Evolutionary conservation across 2,113 vertebrate genomes (phyloP), one percentile per base, ranked within the genome.

Genomic region (Chunga burmeisteri): DNA sequence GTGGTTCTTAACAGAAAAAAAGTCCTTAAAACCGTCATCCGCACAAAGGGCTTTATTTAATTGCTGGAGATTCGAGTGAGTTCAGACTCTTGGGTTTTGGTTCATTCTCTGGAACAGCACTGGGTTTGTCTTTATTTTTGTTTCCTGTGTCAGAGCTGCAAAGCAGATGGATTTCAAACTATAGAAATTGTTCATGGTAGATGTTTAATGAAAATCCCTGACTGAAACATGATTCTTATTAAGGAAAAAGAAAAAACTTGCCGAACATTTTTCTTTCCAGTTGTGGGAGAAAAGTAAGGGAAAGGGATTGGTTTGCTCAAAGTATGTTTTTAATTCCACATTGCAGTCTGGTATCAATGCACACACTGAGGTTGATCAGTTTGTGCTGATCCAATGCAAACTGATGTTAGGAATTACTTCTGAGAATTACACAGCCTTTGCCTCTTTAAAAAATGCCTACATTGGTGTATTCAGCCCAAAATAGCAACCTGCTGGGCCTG

Each of bases 141-240:
- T 90, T 95, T 94, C 85, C 55, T 83, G n/a, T 86, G 58, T 92
- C 47, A 78, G 85, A 88, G 34, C 88, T 92, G 85, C 5, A 27
- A 93, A 92, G 50, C 94, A 93, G 90, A 94, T 96, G 90, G 67
- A 63, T 92, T 97, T 80, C 34, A 40, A 77, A 83, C 16, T 58
- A 44, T 22, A 90, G 74, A 73, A 83, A 52, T 67, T 47, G 11
- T 66, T 92, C 50, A 8, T 71, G 63, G 71, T 88, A 78, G 46
- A 70, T 38, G 6, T 47, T 88, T 88, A 87, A 75, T 83, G 50
- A 78, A 83, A 86, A 92, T 86, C 46, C 59, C 26, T 81, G 46
- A 36, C 53, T 47, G 59, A 88, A 93, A 80, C 40, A 59, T 49
- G 63, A 78, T 71, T 92, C 67, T 71, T 88, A 53, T 13, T 55